Base-by-base conservation (phyloP, 2,888 invertebrate species). In the Lepas anatifera region DNA sequence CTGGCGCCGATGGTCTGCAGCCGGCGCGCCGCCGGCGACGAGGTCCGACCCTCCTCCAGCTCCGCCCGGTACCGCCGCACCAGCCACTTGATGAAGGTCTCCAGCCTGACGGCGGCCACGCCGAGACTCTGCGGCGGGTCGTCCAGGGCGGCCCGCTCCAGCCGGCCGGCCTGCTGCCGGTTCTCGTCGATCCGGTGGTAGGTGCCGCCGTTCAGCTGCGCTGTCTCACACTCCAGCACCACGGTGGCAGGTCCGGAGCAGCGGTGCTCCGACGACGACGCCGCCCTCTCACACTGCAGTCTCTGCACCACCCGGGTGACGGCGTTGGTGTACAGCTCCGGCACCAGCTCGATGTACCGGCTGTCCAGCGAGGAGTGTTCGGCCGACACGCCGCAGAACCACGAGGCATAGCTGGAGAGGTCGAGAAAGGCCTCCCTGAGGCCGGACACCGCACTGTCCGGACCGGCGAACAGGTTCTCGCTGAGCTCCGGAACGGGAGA, bases 341-440 rank as follows among this genome's bases (percentile, higher is more conserved):
- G 87, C 41, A 86, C 79, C 68, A 86, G 77, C 39, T 87, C 86
- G 71, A 84, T 78, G 76, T 86, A 89, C 58, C 81, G 83, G 72
- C 85, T 84, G 79, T 89, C 88, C 16, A 88, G 78, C 0, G 86
- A 85, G 67, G 86, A 86, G 72, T 88, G 84, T 76, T 89, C 87
- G 0, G 86, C 85, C 22, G 25, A n/a, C 39, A 25, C 18, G 66
- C 66, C 25, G n/a, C 13, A 7, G 39, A 41, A 66, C 66, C 39
- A 25, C 78, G 77, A 7, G 32, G 58, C 58, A 35, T 58, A 22
- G 1, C 16, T 7, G 7, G 35, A 7, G 8, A 58, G 35, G 32
- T 58, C 32, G 22, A 8, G 2, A 35, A 58, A 22, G 32, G 58
- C 16, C 29, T 3, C 2, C 32, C 22, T 2, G 25, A 58, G 58